Percentiles rank a stretch among this genome's conserved stretches.
These are phyloP conservation scores for Cladopsammia gracilis DNA, from an alignment of 64 coral and sea anemone species.

Conservation along the genomic window DNA sequence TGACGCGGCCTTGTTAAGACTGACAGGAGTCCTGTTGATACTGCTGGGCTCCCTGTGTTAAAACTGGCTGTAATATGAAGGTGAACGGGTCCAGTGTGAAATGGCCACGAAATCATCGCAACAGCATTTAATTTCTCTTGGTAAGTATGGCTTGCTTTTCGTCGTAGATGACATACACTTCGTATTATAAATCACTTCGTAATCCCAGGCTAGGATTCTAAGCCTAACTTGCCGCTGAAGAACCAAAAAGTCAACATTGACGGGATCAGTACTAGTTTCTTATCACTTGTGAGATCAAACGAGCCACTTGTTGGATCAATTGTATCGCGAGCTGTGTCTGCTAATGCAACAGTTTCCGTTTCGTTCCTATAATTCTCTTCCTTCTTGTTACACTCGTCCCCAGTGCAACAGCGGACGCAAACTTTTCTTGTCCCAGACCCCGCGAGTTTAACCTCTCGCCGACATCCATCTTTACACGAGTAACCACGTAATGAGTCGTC, in stretches of 20 bases:
- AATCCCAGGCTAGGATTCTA: background rate
- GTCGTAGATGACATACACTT: no score
- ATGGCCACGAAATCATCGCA: no score
- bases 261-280: background rate
- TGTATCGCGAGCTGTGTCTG: background rate
- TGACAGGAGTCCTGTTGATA: no score
- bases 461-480: constrained; percentile 7
- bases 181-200: no score
- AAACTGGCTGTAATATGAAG: no score
- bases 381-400: constrained; percentile 34
- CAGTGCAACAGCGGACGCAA: constrained; percentile 60
- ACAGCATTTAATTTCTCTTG: no score
- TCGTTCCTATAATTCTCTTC: background rate
- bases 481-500: constrained; percentile 16
- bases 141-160: no score
- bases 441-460: constrained; percentile 11
- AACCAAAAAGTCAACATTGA: background rate
- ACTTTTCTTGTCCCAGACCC: constrained; percentile 26
- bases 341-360: background rate
- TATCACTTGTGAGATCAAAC: background rate
- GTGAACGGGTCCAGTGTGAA: no score
- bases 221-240: background rate
- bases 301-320: background rate
- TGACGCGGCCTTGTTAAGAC: no score
- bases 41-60: no score